Evolutionary conservation across 2,797 vertebrate species (phyloP).

Genomic region (Halcyon badia): DNA sequence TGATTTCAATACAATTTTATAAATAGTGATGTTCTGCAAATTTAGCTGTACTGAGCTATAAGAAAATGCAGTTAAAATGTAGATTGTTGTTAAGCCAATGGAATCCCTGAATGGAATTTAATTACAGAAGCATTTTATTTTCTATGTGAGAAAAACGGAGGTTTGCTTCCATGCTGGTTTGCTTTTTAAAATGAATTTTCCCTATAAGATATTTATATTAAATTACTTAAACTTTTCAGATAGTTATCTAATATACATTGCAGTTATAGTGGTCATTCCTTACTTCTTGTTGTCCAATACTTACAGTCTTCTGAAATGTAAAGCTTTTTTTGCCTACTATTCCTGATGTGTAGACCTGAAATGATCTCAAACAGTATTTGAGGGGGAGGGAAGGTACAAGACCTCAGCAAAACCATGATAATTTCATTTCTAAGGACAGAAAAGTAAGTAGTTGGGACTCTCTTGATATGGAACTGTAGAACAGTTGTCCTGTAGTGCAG

Average conservation of each 20-base stretch:
- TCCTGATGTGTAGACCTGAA: neutral
- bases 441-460: neutral
- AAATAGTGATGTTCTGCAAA: slow-evolving; percentile 42
- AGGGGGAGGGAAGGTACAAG: neutral
- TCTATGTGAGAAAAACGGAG: neutral
- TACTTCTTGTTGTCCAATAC: neutral
- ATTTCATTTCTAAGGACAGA: neutral
- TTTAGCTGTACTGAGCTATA: slow-evolving; percentile 7
- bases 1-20: slow-evolving; percentile 19
- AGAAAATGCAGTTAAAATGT: slow-evolving; percentile 9
- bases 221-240: neutral
- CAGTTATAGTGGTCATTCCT: neutral
- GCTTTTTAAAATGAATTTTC: neutral
- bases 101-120: slow-evolving; percentile 9
- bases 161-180: neutral
- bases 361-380: neutral
- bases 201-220: neutral
- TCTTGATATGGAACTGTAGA: neutral
- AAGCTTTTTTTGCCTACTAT: neutral
- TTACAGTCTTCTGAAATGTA: neutral
- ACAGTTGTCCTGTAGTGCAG: neutral
- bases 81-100: slow-evolving; percentile 1
- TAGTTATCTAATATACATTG: neutral
- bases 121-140: slow-evolving; percentile 22
- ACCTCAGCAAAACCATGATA: neutral